Conservation (phyloP, 2,888 invertebrate species). For the Cataglyphis altisquamis region DNA sequence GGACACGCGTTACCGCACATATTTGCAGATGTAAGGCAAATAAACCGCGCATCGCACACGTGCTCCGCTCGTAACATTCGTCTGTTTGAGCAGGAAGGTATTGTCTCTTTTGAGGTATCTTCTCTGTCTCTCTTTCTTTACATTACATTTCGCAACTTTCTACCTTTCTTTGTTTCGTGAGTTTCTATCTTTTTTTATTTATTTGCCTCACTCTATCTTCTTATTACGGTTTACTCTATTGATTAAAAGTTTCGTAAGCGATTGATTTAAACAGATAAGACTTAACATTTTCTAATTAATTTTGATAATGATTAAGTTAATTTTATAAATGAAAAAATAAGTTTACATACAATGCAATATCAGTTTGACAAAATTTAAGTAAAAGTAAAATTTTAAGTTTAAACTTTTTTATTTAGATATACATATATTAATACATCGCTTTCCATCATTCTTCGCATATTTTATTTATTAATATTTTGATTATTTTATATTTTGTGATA, state of each 20-base stretch:
- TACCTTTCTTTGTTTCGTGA: background rate
- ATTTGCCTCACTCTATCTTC: background rate
- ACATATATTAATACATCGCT: background rate
- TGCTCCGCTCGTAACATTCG: constrained; percentile 72
- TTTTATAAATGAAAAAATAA: background rate
- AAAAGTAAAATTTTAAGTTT: background rate
- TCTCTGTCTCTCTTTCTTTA: constrained; percentile 5
- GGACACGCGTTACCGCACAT: constrained; percentile 77
- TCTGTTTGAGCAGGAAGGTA: constrained; percentile 52
- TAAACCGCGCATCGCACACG: constrained; percentile 73
- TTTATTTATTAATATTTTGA: background rate
- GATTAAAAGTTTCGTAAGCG: background rate
- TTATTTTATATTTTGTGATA: background rate
- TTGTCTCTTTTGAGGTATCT: constrained; percentile 54
- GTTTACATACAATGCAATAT: background rate
- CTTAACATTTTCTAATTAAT: too few relatives aligned
- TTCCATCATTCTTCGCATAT: background rate
- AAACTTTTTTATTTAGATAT: background rate
- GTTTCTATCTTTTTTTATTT: background rate
- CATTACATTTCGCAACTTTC: background rate
- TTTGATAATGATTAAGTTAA: background rate
- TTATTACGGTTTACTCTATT: background rate
- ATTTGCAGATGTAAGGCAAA: constrained; percentile 81
- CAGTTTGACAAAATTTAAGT: background rate
- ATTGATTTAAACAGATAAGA: background rate